Evolutionary conservation across 64 coral and sea anemone species (phyloP).

Genomic region (Stichodactyla mertensii): DNA sequence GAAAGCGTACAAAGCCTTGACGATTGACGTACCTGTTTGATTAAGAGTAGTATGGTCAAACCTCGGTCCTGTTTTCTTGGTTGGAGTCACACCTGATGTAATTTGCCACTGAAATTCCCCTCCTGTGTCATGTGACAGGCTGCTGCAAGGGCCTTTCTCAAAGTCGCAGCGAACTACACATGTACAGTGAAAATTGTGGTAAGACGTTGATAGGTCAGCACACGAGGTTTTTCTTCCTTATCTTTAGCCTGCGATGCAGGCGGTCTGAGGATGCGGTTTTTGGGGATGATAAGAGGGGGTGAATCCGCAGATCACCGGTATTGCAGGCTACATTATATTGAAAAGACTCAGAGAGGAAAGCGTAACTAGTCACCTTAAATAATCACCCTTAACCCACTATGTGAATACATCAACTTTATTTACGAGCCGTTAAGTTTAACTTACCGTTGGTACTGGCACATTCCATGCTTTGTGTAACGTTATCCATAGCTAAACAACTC

Average conservation of each 20-base stretch:
- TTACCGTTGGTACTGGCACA: not conserved
- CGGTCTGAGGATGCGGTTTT: too few species aligned
- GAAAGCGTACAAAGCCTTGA: too few species aligned
- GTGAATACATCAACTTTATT: too few species aligned
- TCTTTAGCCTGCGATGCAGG: too few species aligned
- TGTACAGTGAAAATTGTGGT: not conserved
- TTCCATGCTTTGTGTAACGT: not conserved
- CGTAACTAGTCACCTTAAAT: too few species aligned
- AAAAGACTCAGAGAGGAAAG: too few species aligned
- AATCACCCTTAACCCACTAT: too few species aligned
- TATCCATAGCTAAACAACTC: not conserved
- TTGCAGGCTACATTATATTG: too few species aligned
- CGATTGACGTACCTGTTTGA: not conserved
- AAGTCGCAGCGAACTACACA: constrained; percentile 43
- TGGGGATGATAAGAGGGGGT: too few species aligned
- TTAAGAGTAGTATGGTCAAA: constrained; percentile 39
- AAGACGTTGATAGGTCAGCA: too few species aligned
- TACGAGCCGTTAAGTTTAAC: not conserved
- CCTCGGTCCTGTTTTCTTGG: constrained; percentile 33
- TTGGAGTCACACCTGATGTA: constrained; percentile 38
- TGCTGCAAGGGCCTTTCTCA: constrained; percentile 5
- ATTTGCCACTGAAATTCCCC: constrained; percentile 14
- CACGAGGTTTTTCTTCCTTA: too few species aligned
- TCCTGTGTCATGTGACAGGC: constrained; percentile 19
- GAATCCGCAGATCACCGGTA: too few species aligned